Conservation (phyloP, 2,797 vertebrate species). For the Cossypha polioptera region DNA sequence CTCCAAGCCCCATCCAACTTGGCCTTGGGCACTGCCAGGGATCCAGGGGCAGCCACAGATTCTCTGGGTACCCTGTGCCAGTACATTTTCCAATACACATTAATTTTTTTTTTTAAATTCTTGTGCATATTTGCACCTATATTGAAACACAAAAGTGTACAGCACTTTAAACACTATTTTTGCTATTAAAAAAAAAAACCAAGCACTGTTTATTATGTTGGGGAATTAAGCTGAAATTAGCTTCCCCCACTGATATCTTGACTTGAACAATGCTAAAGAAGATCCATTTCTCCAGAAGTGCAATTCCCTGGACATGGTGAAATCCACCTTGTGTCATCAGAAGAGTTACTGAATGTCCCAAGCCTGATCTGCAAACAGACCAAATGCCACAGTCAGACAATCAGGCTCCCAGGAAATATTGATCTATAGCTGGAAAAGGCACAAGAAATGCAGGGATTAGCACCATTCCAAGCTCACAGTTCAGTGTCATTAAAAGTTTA, state of each 20-base stretch:
- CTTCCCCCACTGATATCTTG: background rate
- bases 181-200: background rate
- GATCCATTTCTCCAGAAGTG: background rate
- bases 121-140: background rate
- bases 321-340: background rate
- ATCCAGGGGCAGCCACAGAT: background rate
- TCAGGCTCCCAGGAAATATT: background rate
- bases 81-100: background rate
- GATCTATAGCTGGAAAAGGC: background rate
- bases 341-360: background rate
- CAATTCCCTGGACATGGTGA: background rate
- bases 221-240: background rate
- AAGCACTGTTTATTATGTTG: background rate
- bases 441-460: background rate
- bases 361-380: background rate
- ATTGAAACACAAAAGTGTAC: background rate
- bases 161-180: background rate
- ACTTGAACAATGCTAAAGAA: background rate
- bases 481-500: background rate
- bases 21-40: background rate
- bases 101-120: background rate
- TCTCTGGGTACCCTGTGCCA: background rate
- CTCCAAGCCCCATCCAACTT: rapidly evolving
- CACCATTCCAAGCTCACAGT: background rate
- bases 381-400: background rate